Base-by-base conservation (phyloP, 2,113 vertebrate species). In the Saccopteryx bilineata region DNA sequence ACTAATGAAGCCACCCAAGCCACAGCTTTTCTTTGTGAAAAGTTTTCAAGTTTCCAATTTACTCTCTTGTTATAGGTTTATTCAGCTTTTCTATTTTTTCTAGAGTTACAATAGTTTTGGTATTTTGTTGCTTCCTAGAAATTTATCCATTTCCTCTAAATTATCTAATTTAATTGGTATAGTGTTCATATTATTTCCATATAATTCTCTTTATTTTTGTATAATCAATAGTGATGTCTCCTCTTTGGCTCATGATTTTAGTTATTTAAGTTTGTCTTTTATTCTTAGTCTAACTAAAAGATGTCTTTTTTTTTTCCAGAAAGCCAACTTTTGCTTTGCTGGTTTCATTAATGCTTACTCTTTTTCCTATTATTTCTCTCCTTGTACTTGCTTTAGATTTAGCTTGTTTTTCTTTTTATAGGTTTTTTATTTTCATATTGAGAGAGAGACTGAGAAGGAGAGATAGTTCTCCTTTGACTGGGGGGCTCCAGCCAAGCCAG, bases 61-160 rank as follows among this genome's bases (percentile, higher is more conserved):
- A 87, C 31, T 87, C 24, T 86, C 33, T 85, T 56, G 0, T 39
- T 72, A 58, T 61, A 60, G 33, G 4, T 72, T 72, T 72, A 72
- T 87, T 31, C 68, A 72, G 68, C 46, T 28, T 60, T 87, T 72
- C n/a, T n/a, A n/a, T 71, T 71, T 28, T 71, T 58, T 69, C 50
- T 87, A 14, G 21, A 56, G 65, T 72, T 87, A 31, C n/a, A n/a
- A n/a, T n/a, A n/a, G 33, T 87, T 87, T 66, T 87, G 84, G 68
- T 39, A 87, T 26, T 87, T 72, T 72, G n/a, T 87, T 72, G 39
- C 68, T 87, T 54, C 48, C 21, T 65, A 76, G 46, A 5, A 88
- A 26, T 88, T 33, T 76, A 65, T 88, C 58, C 13, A 19, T 52
- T 88, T 88, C 14, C 31, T 65, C 46, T 61, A 74, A 72, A 86